phyloP scores from a whole-genome alignment of 2,797 vertebrate species.

The Hapalemur alaotrensis region DNA sequence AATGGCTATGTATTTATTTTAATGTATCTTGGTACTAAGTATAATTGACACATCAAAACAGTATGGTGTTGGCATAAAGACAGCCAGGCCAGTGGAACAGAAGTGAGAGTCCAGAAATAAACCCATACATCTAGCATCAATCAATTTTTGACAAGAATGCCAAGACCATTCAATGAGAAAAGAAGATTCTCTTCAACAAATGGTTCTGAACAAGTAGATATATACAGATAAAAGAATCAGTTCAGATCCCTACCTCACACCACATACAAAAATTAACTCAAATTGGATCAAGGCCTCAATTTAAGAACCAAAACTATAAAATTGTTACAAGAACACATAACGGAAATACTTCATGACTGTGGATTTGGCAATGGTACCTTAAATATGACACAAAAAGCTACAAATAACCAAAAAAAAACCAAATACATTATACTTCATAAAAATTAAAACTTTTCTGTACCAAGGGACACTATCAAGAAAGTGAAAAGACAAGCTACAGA shows the following conservation, averaged over 20 bases:
- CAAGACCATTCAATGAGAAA: neutral
- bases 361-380: neutral
- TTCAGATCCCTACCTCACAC: neutral
- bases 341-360: neutral
- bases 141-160: neutral
- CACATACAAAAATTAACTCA: neutral
- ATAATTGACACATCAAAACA: neutral
- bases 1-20: neutral
- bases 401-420: neutral
- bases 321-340: neutral
- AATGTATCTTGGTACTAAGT: neutral
- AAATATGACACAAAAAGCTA: neutral
- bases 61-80: neutral
- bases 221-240: neutral
- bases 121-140: neutral
- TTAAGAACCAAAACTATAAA: neutral
- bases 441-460: neutral
- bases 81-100: neutral
- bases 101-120: neutral
- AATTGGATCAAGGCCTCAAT: neutral
- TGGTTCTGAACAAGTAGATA: neutral
- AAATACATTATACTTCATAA: neutral
- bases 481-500: neutral
- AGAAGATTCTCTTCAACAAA: neutral
- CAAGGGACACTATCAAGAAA: neutral